A percentile compares a stretch with the other conserved stretches of the same genome.
Evolutionary conservation across 2,888 invertebrate species (phyloP).

Genomic region (Apamea monoglypha): DNA sequence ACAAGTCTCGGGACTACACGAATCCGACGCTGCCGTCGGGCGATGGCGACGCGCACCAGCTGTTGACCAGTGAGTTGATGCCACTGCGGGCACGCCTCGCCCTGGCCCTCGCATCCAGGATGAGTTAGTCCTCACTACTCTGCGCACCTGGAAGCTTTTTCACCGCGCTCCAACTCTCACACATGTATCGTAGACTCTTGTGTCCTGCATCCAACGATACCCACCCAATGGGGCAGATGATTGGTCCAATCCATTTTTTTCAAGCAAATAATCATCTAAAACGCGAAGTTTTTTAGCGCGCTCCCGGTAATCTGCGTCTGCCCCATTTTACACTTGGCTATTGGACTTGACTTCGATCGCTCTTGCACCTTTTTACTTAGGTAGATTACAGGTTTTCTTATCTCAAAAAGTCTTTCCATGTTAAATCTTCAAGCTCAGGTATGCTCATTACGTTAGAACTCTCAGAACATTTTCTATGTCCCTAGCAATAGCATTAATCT

Average conservation of each 20-base stretch:
- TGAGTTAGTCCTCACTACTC: conserved; percentile 91
- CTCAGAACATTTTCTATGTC: conserved; percentile 52
- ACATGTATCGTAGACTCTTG: conserved; percentile 67
- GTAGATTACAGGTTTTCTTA: conserved; percentile 60
- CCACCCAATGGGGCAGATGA: conserved; percentile 65
- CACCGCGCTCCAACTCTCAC: conserved; percentile 76
- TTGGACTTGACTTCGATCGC: conserved; percentile 62
- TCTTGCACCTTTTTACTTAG: conserved; percentile 66
- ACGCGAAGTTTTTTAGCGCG: conserved; percentile 33
- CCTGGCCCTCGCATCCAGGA: conserved; percentile 89
- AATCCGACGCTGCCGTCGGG: conserved; percentile 99
- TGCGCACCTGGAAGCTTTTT: conserved; percentile 85
- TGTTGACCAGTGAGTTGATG: conserved; percentile 92
- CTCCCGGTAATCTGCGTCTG: conserved; percentile 60
- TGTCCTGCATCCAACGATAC: conserved; percentile 62
- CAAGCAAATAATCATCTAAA: conserved; percentile 44
- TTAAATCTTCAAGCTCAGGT: conserved; percentile 59
- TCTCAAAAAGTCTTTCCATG: conserved; percentile 55
- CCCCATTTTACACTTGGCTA: conserved; percentile 66
- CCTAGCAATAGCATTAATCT: conserved; percentile 59
- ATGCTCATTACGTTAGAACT: conserved; percentile 56
- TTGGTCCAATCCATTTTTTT: conserved; percentile 30
- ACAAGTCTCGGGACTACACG: conserved; percentile 99
- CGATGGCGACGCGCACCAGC: conserved; percentile 92
- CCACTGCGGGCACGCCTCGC: conserved; percentile 88